Evolutionary conservation across 2,797 vertebrate genomes (phyloP), one percentile per base, ranked within the genome.

Genomic region (Heteromormyrus szaboi): DNA sequence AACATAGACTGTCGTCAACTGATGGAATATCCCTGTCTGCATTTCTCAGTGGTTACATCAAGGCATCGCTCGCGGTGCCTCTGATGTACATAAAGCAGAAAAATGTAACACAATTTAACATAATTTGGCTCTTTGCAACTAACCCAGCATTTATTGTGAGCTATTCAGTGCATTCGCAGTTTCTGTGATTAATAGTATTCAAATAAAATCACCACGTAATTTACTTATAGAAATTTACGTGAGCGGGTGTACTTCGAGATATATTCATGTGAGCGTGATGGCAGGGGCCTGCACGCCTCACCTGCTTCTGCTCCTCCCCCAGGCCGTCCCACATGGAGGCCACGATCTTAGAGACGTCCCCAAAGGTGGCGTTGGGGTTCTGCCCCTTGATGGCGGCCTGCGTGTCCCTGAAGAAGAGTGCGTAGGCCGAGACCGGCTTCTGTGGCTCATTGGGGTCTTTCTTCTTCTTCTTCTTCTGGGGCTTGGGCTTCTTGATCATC

Each of bases 381-480:
- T 98, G 97, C 33, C 98, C 98, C 91, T 99, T 99, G 93, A 99
- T 99, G 93, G 98, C 98, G 0, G 98, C 98, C 94, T 99, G 98
- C 0, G 98, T 99, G 94, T 99, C 98, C 91, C 98, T 97, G 96
- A 99, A 99, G 95, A 99, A 99, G 91, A 99, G 96, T 7, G 98
- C 98, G 0, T 99, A 99, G 86, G 98, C 98, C 0, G 98, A 99
- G 91, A 99, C 98, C 0, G 98, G 98, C 94, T 99, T 99, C 89
- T 98, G 98, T 0, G 98, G 98, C 95, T 99, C 98, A 0, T 99
- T 99, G 88, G 98, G 98, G 90, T 99, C 98, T 96, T 99, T 99
- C 97, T 99, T 99, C 93, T 99, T 99, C 97, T 99, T 99, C 95
- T 99, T 99, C 93, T 99, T 99, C 91, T 98, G 98, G 88, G 97